Evolutionary conservation across 2,888 invertebrate species (phyloP), one percentile per base, ranked within the genome.

Genomic region (Tholera decimalis): DNA sequence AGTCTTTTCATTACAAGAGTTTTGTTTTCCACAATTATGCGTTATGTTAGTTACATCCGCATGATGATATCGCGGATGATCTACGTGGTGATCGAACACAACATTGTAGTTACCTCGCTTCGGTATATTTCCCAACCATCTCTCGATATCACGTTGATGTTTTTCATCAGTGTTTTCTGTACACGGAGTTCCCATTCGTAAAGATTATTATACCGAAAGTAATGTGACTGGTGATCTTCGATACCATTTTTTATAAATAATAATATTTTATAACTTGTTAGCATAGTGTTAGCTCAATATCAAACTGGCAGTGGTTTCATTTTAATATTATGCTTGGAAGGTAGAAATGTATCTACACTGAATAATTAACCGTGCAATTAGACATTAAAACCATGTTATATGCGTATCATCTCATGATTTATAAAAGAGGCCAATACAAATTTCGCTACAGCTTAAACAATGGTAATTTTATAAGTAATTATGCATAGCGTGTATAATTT

Each of bases 301-400:
- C 22, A 46, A 54, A 58, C 67, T 61, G n/a, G 47, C 1, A n/a
- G 9, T n/a, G 9, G 9, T 13, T 22, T 22, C 43, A 15, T 6
- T 44, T 6, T 22, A 43, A 3, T 5, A 22, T n/a, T 7, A 15
- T 24, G 24, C 15, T 24, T 24, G 1, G 43, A 15, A 24, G 43
- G 56, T 51, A 20, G 26, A 56, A 20, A 54, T n/a, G 55, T 44
- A n/a, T n/a, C n/a, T 63, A 28, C 37, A 33, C 15, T 28, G 33
- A 18, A 41, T 66, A 78, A 77, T 73, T 66, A 41, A 73, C 58
- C 80, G 66, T 82, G 80, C 61, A 39, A 85, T 85, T 83, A 73
- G 51, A 35, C 57, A 71, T 53, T 37, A 54, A 26, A 62, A 41
- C 46, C 22, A 13, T 22, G 24, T 33, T 18, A n/a, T 7, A 2